These are phyloP conservation scores for Hoplostethus atlanticus DNA, from an alignment of 2,797 vertebrate species.

Conservation along the genomic window DNA sequence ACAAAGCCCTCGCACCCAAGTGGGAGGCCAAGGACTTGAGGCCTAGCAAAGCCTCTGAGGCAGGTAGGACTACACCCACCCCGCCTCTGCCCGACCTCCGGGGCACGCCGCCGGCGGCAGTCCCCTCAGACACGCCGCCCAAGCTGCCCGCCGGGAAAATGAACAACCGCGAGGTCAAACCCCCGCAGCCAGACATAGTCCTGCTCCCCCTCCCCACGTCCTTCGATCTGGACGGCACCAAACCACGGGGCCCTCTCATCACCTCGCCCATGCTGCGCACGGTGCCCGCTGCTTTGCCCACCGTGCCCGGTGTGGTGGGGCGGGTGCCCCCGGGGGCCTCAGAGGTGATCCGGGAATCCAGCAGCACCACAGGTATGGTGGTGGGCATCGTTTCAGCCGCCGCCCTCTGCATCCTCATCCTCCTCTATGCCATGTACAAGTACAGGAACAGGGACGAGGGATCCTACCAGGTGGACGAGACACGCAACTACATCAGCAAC, in stretches of 20 bases:
- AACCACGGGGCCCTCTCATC: slow-evolving; percentile 91
- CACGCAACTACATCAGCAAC: slow-evolving; percentile 95
- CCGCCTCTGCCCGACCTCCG: slow-evolving; percentile 92
- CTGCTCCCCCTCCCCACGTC: slow-evolving; percentile 92
- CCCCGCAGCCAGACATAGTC: slow-evolving; percentile 90
- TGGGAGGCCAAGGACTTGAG: slow-evolving; percentile 95
- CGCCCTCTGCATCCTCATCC: slow-evolving; percentile 94
- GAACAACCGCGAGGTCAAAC: slow-evolving; percentile 93
- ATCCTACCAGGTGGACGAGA: slow-evolving; percentile 94
- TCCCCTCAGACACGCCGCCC: slow-evolving; percentile 93
- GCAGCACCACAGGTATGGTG: slow-evolving; percentile 94
- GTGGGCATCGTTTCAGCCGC: slow-evolving; percentile 93
- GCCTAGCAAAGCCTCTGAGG: slow-evolving; percentile 92
- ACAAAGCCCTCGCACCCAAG: slow-evolving; percentile 94
- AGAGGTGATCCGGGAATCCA: slow-evolving; percentile 93
- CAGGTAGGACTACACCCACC: slow-evolving; percentile 91
- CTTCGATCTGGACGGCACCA: slow-evolving; percentile 93
- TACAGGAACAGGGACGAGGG: slow-evolving; percentile 95
- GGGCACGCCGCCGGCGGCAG: slow-evolving; percentile 90
- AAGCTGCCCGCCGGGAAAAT: slow-evolving; percentile 97
- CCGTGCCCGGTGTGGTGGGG: slow-evolving; percentile 90
- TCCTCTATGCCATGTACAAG: slow-evolving; percentile 96
- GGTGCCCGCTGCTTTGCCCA: slow-evolving; percentile 93
- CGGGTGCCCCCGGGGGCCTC: slow-evolving; percentile 90
- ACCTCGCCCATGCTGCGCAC: slow-evolving; percentile 94